A percentile compares a stretch with the other conserved stretches of the same genome.
phyloP scores from a whole-genome alignment of 35 echinoderm and acorn worm genomes.

The Lytechinus variegatus region DNA sequence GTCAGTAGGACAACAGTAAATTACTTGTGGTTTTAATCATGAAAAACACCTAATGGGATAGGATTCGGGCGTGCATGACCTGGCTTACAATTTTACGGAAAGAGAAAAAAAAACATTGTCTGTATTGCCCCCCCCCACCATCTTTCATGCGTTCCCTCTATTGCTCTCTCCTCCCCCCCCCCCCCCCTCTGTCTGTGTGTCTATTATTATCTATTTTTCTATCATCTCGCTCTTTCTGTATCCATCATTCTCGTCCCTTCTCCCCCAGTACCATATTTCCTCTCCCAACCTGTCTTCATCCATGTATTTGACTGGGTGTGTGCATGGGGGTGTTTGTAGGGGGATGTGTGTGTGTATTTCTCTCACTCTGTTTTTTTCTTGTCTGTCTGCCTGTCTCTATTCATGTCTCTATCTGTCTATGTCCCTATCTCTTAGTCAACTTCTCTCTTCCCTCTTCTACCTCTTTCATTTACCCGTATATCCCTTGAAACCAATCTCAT shows the following conservation, averaged over 20 bases:
- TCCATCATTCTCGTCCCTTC: background rate
- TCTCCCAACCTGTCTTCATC: background rate
- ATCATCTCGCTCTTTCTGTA: background rate
- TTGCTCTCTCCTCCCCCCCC: too few species aligned
- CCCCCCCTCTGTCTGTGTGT: background rate
- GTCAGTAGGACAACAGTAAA: background rate
- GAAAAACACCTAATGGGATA: background rate
- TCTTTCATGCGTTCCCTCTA: too few species aligned
- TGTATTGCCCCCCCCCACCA: too few species aligned
- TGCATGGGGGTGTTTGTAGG: too few species aligned
- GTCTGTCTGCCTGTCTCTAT: background rate
- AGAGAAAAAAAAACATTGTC: too few species aligned
- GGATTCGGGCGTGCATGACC: background rate
- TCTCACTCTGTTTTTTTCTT: background rate
- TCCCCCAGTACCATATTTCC: background rate
- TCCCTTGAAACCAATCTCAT: slow-evolving; percentile 3
- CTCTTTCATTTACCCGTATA: background rate
- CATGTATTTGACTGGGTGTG: background rate
- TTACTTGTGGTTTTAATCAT: background rate
- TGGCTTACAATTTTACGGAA: background rate
- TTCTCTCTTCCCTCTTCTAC: background rate
- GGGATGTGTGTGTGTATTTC: background rate
- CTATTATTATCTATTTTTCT: background rate
- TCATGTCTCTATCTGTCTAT: background rate
- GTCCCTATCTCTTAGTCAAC: background rate